These are phyloP conservation scores for Forbesichthys agassizii DNA, from an alignment of 2,113 vertebrate genomes.

Conservation along the genomic window DNA sequence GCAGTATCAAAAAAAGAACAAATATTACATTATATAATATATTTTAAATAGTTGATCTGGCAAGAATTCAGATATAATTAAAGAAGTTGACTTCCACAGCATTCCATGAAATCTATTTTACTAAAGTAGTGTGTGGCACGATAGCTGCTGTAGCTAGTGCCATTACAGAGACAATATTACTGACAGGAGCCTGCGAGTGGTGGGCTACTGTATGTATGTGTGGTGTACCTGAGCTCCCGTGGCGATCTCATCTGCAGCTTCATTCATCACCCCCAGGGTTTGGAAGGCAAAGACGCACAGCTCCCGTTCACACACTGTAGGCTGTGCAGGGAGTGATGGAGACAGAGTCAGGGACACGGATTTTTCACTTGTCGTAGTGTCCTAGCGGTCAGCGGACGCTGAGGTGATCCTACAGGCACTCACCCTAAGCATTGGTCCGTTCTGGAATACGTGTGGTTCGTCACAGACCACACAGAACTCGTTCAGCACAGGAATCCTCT, in stretches of 20 bases:
- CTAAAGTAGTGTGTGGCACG: too few relatives aligned
- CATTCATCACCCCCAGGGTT: conserved; percentile 91
- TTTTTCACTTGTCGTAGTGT: background rate
- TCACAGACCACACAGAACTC: conserved; percentile 93
- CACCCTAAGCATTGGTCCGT: conserved; percentile 91
- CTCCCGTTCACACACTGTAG: conserved; percentile 89
- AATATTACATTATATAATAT: too few relatives aligned
- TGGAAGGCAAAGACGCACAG: conserved; percentile 93
- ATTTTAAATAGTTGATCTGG: too few relatives aligned
- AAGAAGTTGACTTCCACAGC: background rate
- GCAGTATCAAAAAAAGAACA: too few relatives aligned
- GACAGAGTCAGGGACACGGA: background rate
- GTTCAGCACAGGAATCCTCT: conserved; percentile 87
- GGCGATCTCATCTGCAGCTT: conserved; percentile 91
- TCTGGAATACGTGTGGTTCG: conserved; percentile 90
- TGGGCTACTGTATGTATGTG: background rate
- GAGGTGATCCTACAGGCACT: conserved; percentile 51
- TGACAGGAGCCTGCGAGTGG: background rate
- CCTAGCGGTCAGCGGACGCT: too few relatives aligned
- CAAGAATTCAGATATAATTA: background rate
- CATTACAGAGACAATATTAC: too few relatives aligned
- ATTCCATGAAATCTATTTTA: background rate
- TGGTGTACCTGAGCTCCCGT: conserved; percentile 89
- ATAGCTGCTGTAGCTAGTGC: too few relatives aligned
- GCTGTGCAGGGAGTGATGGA: conserved; percentile 63